Percentiles rank a stretch among this genome's conserved stretches.
Evolutionary conservation across 2,888 invertebrate genomes (phyloP).

Genomic region (Baronia brevicornis): DNA sequence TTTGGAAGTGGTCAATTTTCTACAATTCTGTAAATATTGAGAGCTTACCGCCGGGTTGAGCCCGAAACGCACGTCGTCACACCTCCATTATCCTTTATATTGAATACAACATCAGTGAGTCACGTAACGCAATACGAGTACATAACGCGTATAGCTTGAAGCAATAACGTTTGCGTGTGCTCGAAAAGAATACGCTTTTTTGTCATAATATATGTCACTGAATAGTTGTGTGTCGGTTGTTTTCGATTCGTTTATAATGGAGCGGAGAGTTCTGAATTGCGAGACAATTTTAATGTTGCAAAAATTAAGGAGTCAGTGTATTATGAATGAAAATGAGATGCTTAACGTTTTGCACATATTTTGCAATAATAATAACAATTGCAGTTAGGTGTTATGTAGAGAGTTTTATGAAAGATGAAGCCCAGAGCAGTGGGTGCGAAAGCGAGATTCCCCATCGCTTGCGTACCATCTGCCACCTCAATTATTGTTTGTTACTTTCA

Average conservation of each 20-base stretch:
- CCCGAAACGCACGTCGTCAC: constrained; percentile 66
- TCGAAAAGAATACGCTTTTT: constrained; percentile 63
- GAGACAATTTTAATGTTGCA: constrained; percentile 64
- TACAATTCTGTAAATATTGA: constrained; percentile 72
- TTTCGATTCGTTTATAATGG: constrained; percentile 54
- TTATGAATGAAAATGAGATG: constrained; percentile 64
- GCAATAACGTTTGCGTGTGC: constrained; percentile 64
- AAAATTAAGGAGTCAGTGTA: constrained; percentile 64
- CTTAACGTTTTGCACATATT: constrained; percentile 73
- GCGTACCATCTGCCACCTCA: constrained; percentile 35
- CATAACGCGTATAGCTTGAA: constrained; percentile 67
- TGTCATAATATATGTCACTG: constrained; percentile 58
- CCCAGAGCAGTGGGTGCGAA: constrained; percentile 35
- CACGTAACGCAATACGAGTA: constrained; percentile 41
- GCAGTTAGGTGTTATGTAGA: constrained; percentile 58
- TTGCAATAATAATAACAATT: constrained; percentile 68
- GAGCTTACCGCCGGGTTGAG: constrained; percentile 71
- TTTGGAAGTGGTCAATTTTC: constrained; percentile 73
- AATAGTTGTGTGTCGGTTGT: constrained; percentile 67
- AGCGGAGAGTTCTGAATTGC: constrained; percentile 51
- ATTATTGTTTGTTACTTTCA: too few species aligned
- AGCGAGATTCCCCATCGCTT: constrained; percentile 50
- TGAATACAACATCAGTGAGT: constrained; percentile 47
- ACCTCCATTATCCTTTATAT: constrained; percentile 53
- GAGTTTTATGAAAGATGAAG: constrained; percentile 40